These are phyloP conservation scores for Bimastos eiseni DNA, from an alignment of 2,888 invertebrate genomes.

Conservation along the genomic window DNA sequence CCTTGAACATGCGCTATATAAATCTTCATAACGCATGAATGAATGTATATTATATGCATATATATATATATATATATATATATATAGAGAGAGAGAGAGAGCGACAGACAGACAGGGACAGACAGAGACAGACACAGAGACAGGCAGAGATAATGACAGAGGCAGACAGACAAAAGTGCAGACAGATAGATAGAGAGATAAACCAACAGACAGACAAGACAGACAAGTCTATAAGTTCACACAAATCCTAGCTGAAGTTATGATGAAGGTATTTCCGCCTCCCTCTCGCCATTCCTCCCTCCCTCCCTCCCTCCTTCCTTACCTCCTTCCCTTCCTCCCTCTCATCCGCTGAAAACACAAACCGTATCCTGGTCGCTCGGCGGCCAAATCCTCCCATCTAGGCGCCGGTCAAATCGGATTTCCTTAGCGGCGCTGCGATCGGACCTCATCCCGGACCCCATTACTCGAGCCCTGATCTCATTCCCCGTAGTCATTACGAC, in stretches of 20 bases:
- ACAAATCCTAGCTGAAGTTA: neutral
- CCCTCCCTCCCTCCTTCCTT: slow-evolving; percentile 3
- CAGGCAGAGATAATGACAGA: neutral
- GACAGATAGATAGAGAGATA: neutral
- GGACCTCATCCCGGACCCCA: neutral
- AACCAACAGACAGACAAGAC: neutral
- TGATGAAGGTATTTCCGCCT: neutral
- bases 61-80: neutral
- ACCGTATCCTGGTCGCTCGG: neutral
- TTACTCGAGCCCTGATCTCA: neutral
- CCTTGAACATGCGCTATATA: no score
- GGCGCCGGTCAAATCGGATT: neutral
- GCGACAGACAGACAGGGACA: neutral
- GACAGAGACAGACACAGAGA: neutral
- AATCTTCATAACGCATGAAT: no score
- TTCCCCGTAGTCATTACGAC: neutral
- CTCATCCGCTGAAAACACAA: neutral
- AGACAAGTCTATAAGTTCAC: no score
- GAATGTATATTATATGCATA: no score
- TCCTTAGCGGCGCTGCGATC: neutral
- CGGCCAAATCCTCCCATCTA: neutral
- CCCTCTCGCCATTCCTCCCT: neutral
- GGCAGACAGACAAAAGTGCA: neutral
- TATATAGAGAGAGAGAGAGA: neutral
- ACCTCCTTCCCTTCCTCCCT: neutral